phyloP scores from a whole-genome alignment of 2,113 vertebrate genomes.

The Limanda limanda region DNA sequence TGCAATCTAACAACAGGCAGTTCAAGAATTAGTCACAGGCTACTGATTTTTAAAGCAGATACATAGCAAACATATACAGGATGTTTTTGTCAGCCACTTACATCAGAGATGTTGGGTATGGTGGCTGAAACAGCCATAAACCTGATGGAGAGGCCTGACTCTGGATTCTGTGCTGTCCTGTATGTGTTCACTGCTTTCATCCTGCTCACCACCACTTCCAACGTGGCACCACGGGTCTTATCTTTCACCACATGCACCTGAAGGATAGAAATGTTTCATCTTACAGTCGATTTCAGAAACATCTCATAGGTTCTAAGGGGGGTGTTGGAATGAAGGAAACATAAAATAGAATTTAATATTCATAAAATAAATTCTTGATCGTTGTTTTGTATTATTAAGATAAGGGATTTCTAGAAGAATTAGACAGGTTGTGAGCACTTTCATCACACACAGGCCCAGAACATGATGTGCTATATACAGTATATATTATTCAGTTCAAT shows the following conservation, averaged over 20 bases:
- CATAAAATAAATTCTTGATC: too few species aligned
- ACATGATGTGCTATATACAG: constrained; percentile 30
- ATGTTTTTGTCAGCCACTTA: constrained; percentile 73
- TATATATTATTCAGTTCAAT: too few species aligned
- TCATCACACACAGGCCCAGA: not conserved
- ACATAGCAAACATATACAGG: not conserved
- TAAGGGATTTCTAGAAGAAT: not conserved
- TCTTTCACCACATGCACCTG: constrained; percentile 96
- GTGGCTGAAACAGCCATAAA: constrained; percentile 97
- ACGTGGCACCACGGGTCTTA: constrained; percentile 91
- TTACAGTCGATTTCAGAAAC: not conserved
- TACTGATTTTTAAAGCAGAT: not conserved
- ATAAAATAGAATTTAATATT: too few species aligned
- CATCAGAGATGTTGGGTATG: constrained; percentile 94
- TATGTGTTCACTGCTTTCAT: constrained; percentile 93
- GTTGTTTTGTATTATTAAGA: constrained; percentile 6
- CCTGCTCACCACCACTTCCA: constrained; percentile 97
- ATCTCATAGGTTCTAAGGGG: not conserved
- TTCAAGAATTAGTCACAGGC: not conserved
- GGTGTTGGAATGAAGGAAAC: too few species aligned
- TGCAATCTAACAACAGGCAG: constrained; percentile 87
- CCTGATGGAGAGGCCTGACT: constrained; percentile 82
- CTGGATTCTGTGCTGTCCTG: constrained; percentile 71
- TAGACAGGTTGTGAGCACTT: not conserved
- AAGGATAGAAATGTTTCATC: constrained; percentile 2